These are phyloP conservation scores for Aleiodes leptofemur DNA, from an alignment of 2,888 invertebrate genomes.

Conservation along the genomic window DNA sequence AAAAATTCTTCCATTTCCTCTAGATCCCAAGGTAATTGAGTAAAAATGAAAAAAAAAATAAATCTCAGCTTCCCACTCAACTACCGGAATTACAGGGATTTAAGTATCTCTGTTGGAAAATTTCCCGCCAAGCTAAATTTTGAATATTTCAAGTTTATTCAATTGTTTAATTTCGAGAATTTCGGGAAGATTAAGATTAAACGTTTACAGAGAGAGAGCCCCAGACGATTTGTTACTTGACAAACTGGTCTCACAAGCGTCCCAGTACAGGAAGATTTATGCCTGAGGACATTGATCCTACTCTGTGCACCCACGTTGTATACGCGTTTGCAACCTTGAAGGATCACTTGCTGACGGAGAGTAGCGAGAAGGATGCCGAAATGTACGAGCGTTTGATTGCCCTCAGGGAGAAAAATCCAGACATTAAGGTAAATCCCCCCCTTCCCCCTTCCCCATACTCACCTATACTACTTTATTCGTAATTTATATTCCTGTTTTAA, in stretches of 20 bases:
- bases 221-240: conserved; percentile 95
- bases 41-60: no score
- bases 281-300: conserved; percentile 92
- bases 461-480: conserved; percentile 3
- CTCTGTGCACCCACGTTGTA: conserved; percentile 94
- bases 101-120: background rate
- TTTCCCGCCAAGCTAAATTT: background rate
- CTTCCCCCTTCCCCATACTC: conserved; percentile 14
- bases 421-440: conserved; percentile 82
- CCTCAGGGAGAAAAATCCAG: conserved; percentile 91
- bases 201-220: conserved; percentile 83
- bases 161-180: conserved; percentile 19
- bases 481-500: conserved; percentile 23
- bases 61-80: no score
- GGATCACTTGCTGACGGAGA: conserved; percentile 88
- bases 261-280: conserved; percentile 91
- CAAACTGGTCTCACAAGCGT: conserved; percentile 96
- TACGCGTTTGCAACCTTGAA: conserved; percentile 96
- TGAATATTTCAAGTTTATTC: background rate
- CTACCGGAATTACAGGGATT: no score
- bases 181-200: conserved; percentile 10
- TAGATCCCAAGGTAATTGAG: background rate
- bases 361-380: conserved; percentile 88
- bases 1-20: no score
- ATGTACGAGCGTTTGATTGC: conserved; percentile 91